phyloP scores from a whole-genome alignment of 2,797 vertebrate species.

The Sebastolobus alascanus region DNA sequence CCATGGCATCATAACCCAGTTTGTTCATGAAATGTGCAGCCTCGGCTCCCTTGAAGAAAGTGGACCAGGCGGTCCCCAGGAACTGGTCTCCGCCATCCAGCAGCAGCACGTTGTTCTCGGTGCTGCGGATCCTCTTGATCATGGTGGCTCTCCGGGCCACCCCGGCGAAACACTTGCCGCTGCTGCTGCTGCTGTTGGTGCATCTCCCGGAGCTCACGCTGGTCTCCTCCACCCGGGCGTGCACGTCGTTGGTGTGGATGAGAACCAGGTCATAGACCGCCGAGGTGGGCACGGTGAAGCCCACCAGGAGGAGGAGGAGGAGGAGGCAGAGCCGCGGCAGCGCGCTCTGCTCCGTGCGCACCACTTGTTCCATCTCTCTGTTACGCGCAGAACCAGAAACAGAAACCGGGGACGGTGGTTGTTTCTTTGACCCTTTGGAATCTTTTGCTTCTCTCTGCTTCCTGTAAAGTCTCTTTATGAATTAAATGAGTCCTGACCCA shows the following conservation, averaged over 20 bases:
- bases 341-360: slow-evolving; percentile 14
- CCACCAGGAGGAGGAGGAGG: slow-evolving; percentile 7
- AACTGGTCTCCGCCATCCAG: slow-evolving; percentile 96
- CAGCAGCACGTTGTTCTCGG: slow-evolving; percentile 87
- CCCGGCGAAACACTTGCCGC: slow-evolving; percentile 85
- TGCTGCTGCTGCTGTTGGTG: background rate
- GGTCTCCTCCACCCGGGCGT: slow-evolving; percentile 91
- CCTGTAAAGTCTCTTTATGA: background rate
- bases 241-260: slow-evolving; percentile 94
- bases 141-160: slow-evolving; percentile 85
- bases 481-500: background rate
- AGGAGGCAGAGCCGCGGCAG: slow-evolving; percentile 2
- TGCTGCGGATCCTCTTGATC: slow-evolving; percentile 74
- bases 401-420: background rate
- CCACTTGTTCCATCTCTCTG: slow-evolving; percentile 32
- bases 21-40: slow-evolving; percentile 91
- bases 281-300: background rate
- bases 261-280: slow-evolving; percentile 86
- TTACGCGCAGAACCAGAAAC: background rate
- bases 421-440: rapidly evolving
- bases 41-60: slow-evolving; percentile 89
- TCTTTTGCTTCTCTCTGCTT: background rate
- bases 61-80: slow-evolving; percentile 95
- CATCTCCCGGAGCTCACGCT: slow-evolving; percentile 56
- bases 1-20: slow-evolving; percentile 92